These are phyloP conservation scores for Microchirus variegatus DNA, from an alignment of 2,797 vertebrate species.

Conservation along the genomic window DNA sequence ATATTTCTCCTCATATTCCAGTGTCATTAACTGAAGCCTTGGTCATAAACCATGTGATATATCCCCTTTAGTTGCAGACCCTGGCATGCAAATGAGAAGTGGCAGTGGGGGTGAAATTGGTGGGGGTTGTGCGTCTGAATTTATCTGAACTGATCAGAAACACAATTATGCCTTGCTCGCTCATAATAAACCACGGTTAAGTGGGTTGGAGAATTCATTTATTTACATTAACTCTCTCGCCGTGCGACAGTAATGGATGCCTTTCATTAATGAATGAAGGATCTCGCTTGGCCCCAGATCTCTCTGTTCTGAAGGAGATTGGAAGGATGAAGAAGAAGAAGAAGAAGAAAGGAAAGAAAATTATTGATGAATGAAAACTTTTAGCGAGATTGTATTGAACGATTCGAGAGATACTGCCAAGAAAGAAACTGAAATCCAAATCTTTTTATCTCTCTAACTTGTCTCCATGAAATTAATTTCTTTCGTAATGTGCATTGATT, in stretches of 20 bases:
- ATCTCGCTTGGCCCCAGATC: slow-evolving; percentile 45
- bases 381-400: slow-evolving; percentile 76
- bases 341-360: slow-evolving; percentile 23
- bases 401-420: slow-evolving; percentile 56
- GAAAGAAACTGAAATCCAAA: slow-evolving; percentile 56
- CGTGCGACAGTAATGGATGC: slow-evolving; percentile 78
- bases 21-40: slow-evolving; percentile 67
- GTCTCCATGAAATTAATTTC: slow-evolving; percentile 28
- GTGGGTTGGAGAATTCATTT: slow-evolving; percentile 82
- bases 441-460: slow-evolving; percentile 27
- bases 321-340: neutral
- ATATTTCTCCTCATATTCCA: slow-evolving; percentile 67
- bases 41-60: slow-evolving; percentile 71
- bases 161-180: slow-evolving; percentile 80
- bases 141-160: slow-evolving; percentile 80
- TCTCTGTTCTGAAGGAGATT: slow-evolving; percentile 44
- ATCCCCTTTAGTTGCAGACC: slow-evolving; percentile 48
- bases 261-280: slow-evolving; percentile 81
- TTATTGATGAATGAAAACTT: slow-evolving; percentile 78
- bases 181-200: slow-evolving; percentile 81
- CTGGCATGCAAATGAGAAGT: slow-evolving; percentile 64
- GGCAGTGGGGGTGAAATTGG: slow-evolving; percentile 48
- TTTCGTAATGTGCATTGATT: slow-evolving; percentile 40
- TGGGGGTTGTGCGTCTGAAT: slow-evolving; percentile 63
- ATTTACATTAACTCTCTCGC: slow-evolving; percentile 80